phyloP scores from a whole-genome alignment of 2,797 vertebrate species.

The Pipistrellus nathusii region DNA sequence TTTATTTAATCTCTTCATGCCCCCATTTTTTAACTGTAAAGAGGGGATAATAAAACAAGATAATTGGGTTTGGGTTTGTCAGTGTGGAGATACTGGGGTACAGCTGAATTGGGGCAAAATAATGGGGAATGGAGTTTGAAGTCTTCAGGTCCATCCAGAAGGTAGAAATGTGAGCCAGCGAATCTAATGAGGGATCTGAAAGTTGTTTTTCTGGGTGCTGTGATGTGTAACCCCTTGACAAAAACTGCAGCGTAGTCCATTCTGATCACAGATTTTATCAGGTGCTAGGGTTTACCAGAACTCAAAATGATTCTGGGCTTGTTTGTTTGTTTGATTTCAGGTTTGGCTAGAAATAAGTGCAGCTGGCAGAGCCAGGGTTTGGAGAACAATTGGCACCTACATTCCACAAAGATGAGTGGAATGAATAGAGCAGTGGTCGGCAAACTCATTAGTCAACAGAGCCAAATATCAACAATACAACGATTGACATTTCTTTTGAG shows the following conservation, averaged over 20 bases:
- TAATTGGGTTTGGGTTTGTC: neutral
- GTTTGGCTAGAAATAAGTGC: too few species aligned
- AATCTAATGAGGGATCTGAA: neutral
- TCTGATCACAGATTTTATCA: neutral
- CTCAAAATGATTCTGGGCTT: neutral
- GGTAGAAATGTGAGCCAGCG: neutral
- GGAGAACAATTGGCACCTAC: neutral
- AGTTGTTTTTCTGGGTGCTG: neutral
- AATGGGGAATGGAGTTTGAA: neutral
- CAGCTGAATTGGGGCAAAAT: neutral
- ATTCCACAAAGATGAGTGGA: neutral
- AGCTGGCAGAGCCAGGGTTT: neutral
- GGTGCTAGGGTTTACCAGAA: neutral
- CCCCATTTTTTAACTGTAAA: neutral
- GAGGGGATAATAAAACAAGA: neutral
- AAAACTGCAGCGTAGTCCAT: neutral
- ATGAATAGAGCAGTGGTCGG: too few species aligned
- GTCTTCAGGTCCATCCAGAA: neutral
- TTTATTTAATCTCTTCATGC: too few species aligned
- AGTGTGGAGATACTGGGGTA: neutral
- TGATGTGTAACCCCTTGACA: neutral
- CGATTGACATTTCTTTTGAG: too few species aligned
- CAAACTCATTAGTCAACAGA: too few species aligned
- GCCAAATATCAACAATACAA: too few species aligned
- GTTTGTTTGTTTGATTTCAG: too few species aligned